A percentile compares a stretch with the other conserved stretches of the same genome.
Evolutionary conservation across 2,797 vertebrate genomes (phyloP).

Genomic region (Atherinosoma microstoma): DNA sequence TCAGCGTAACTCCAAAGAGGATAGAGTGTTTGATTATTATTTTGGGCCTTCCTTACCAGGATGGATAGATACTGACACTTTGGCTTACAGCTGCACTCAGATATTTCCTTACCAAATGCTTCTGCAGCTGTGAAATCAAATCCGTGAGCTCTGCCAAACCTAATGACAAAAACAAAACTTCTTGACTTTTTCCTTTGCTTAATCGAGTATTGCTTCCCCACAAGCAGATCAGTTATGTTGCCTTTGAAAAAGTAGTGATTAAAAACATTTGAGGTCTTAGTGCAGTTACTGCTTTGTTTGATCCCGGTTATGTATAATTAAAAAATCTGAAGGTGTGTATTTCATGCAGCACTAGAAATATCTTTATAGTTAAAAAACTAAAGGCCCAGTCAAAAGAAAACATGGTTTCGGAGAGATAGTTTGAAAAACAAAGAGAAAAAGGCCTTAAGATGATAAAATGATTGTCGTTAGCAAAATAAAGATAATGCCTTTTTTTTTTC

Average conservation of each 20-base stretch:
- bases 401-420: slow-evolving; percentile 51
- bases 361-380: slow-evolving; percentile 57
- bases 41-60: slow-evolving; percentile 65
- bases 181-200: slow-evolving; percentile 31
- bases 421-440: slow-evolving; percentile 51
- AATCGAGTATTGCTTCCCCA: slow-evolving; percentile 9
- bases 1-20: slow-evolving; percentile 70
- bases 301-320: slow-evolving; percentile 52
- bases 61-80: slow-evolving; percentile 73
- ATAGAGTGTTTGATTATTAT: slow-evolving; percentile 78
- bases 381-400: slow-evolving; percentile 55
- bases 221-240: slow-evolving; percentile 5
- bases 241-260: slow-evolving; percentile 8
- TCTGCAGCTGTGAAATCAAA: slow-evolving; percentile 68
- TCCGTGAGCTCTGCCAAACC: slow-evolving; percentile 43
- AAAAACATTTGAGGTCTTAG: slow-evolving; percentile 9
- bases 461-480: slow-evolving; percentile 58
- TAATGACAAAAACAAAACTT: slow-evolving; percentile 63
- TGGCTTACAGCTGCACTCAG: slow-evolving; percentile 62
- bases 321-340: slow-evolving; percentile 53
- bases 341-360: slow-evolving; percentile 36
- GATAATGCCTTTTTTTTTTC: slow-evolving; percentile 43
- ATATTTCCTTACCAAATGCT: slow-evolving; percentile 69
- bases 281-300: slow-evolving; percentile 29
- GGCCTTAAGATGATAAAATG: slow-evolving; percentile 53